Conservation (phyloP, 2,888 invertebrate genomes). For the Eupithecia pulchellata region DNA sequence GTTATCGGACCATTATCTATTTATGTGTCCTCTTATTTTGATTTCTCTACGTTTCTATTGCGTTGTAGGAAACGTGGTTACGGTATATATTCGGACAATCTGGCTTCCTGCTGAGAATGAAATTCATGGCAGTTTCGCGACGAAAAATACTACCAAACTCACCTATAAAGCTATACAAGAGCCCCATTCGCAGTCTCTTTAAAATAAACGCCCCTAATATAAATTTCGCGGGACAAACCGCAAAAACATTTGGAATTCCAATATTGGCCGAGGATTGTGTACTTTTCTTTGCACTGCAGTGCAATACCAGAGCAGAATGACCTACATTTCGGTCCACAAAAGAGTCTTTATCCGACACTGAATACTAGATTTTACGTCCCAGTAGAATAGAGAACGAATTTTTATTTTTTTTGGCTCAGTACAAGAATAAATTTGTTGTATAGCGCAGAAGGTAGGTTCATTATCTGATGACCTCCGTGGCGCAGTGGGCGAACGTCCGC, state of each 20-base stretch:
- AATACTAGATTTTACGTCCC: slow-evolving; percentile 67
- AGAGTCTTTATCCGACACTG: slow-evolving; percentile 68
- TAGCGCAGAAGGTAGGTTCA: neutral
- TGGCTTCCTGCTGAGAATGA: neutral
- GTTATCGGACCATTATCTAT: neutral
- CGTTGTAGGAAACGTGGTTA: too few species aligned
- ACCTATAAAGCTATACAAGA: neutral
- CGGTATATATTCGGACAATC: neutral
- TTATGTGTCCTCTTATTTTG: neutral
- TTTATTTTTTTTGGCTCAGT: slow-evolving; percentile 44
- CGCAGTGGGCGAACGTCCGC: too few species aligned
- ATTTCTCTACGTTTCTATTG: neutral
- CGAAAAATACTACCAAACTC: neutral
- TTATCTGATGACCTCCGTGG: too few species aligned
- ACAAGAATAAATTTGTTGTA: neutral
- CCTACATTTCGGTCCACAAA: slow-evolving; percentile 72
- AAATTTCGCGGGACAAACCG: neutral
- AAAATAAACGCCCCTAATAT: slow-evolving; percentile 8
- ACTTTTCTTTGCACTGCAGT: slow-evolving; percentile 54
- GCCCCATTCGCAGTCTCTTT: neutral
- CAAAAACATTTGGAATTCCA: slow-evolving; percentile 28
- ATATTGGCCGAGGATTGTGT: slow-evolving; percentile 29
- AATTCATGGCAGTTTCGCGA: neutral
- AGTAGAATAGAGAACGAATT: slow-evolving; percentile 24
- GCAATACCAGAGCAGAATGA: slow-evolving; percentile 62